Evolutionary conservation across 1,140 invertebrate genomes (phyloP), one percentile per base, ranked within the genome.

Genomic region (Trachelipus rathkii): DNA sequence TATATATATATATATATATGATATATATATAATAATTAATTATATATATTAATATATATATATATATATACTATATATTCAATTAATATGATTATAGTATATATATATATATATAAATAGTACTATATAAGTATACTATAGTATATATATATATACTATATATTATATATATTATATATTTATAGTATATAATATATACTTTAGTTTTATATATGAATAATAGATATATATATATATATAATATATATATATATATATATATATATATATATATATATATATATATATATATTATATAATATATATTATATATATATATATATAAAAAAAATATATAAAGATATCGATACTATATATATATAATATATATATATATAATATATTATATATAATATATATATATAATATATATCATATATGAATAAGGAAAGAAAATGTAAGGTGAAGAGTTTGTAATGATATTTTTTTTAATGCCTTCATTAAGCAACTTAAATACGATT

Each of bases 121-220:
- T n/a, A n/a, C n/a, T 19, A 60, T 60, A 60, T 19, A 60, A 4
- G 8, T 60, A 60, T 19, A 60, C n/a, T n/a, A n/a, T n/a, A n/a
- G n/a, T 60, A 60, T 60, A 60, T 60, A 60, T 60, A 60, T 19
- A 60, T 60, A 60, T 19, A 60, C n/a, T 60, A 60, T 60, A 60
- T 60, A 60, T 60, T 60, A 60, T 19, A 60, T 60, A 60, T 19
- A 60, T 60, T n/a, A 60, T 60, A 60, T 60, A 19, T 60, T 4
- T 60, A 15, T 60, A 60, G n/a, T 19, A 60, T 60, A 60, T 19
- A 60, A n/a, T 60, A 60, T 60, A 60, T 19, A 60, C n/a, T n/a
- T n/a, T n/a, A n/a, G n/a, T n/a, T 78, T 66, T 60, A 60, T 60
- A 60, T 60, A 60, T 60, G n/a, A n/a, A n/a, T n/a, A n/a, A 60